Evolutionary conservation across 2,113 vertebrate genomes (phyloP).

Genomic region (Nannobrachium achirus): DNA sequence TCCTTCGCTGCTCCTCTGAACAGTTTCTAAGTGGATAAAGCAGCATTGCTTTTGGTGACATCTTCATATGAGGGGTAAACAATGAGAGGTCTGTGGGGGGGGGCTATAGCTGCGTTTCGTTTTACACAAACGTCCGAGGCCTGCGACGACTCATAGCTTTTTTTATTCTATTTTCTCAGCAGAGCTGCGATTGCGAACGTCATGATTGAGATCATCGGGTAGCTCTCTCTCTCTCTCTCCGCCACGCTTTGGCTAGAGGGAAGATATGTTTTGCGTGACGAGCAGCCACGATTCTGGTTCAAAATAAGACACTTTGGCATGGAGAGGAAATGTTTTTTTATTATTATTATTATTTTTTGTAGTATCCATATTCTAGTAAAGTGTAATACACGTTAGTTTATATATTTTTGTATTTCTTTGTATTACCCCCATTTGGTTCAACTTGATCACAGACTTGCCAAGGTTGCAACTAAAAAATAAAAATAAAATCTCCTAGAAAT

Average conservation of each 20-base stretch:
- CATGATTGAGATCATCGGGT: conserved; percentile 49
- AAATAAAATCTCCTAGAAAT: no score
- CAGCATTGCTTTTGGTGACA: conserved; percentile 67
- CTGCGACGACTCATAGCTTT: background rate
- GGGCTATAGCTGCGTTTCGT: conserved; percentile 4
- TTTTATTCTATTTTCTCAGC: conserved; percentile 3
- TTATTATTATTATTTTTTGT: no score
- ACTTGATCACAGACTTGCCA: no score
- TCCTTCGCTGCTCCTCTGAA: conserved; percentile 73
- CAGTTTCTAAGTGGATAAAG: conserved; percentile 77
- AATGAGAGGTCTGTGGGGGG: conserved; percentile 57
- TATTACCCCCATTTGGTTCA: no score
- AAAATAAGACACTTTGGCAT: conserved; percentile 1
- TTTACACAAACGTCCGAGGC: conserved; percentile 27
- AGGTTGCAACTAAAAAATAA: no score
- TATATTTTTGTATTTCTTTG: no score
- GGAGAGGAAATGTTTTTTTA: conserved; percentile 2
- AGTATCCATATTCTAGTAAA: no score
- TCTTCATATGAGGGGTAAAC: conserved; percentile 74
- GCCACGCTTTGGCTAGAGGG: conserved; percentile 4
- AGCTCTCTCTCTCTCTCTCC: background rate
- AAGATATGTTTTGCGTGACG: background rate
- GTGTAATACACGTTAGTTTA: no score
- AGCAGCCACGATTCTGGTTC: conserved; percentile 26
- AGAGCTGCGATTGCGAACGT: conserved; percentile 28